A percentile compares a stretch with the other conserved stretches of the same genome.
Evolutionary conservation across 2,888 invertebrate species (phyloP).

Genomic region (Stictocephala bisonia): DNA sequence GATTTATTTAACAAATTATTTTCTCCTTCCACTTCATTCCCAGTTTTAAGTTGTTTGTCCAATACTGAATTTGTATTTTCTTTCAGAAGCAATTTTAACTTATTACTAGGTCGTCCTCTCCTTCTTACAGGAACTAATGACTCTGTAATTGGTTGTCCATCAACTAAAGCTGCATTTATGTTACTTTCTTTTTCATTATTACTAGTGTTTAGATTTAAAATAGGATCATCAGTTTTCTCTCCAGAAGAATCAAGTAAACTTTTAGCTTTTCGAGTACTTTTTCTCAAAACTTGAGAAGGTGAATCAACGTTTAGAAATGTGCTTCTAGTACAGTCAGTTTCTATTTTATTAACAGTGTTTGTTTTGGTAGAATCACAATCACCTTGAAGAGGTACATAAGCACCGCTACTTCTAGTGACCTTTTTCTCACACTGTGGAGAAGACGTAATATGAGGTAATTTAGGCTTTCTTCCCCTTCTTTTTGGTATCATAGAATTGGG

Average conservation of each 20-base stretch:
- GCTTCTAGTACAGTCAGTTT: no score
- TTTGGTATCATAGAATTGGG: no score
- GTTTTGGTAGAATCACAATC: no score
- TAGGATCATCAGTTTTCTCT: not conserved
- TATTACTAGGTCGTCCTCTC: slow-evolving; percentile 22
- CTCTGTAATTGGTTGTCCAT: not conserved
- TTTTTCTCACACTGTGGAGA: no score
- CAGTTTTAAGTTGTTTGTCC: not conserved
- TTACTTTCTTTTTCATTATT: not conserved
- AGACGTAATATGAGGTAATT: no score
- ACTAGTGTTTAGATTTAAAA: not conserved
- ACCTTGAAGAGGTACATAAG: no score
- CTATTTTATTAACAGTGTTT: no score
- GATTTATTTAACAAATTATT: not conserved
- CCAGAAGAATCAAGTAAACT: not conserved
- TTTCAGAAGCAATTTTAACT: not conserved
- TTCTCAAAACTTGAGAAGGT: not conserved
- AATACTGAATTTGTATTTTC: not conserved
- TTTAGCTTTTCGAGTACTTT: slow-evolving; percentile 11
- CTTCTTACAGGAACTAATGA: not conserved
- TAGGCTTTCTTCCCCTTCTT: no score
- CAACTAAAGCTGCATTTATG: not conserved
- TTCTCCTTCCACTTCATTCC: not conserved
- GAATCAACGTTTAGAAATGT: not conserved
- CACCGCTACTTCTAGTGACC: no score